Base-by-base conservation (phyloP, 1,140 invertebrate species). In the Eurosta solidaginis region DNA sequence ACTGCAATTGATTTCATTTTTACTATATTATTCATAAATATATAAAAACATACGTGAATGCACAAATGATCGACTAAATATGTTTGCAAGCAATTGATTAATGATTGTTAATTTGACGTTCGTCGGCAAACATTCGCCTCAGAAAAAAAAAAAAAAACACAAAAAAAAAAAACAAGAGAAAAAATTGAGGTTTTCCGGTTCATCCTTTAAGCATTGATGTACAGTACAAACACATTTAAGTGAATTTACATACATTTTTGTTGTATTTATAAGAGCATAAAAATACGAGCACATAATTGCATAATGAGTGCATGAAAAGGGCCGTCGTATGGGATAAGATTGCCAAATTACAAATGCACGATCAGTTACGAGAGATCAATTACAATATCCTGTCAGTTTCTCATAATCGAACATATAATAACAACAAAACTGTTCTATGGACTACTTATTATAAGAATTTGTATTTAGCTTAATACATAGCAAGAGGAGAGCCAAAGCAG, bases 91-190 rank as follows among this genome's bases (percentile, higher is more conserved):
- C n/a, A n/a, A n/a, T n/a, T 85, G 84, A 85, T 85, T 85, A 85
- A 85, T 85, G 84, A 82, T 83, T 63, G 54, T 81, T 83, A 80
- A 83, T 82, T 82, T 80, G 77, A 74, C 33, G 22, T 45, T 22
- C 52, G 14, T 54, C 9, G 5, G 2, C 12, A 29, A 47, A 17
- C n/a, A 47, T 47, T n/a, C n/a, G n/a, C n/a, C n/a, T n/a, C n/a
- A n/a, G n/a, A n/a, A n/a, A n/a, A n/a, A n/a, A n/a, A n/a, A n/a
- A n/a, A n/a, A n/a, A n/a, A n/a, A n/a, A n/a, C n/a, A n/a, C n/a
- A n/a, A n/a, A n/a, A n/a, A n/a, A n/a, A 47, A 47, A 3, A 47
- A 17, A 17, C 45, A 47, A 17, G 45, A 10, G 14, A 17, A 47
- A 17, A 47, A 47, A 47, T 47, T 47, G n/a, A 10, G 45, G 25